phyloP scores from a whole-genome alignment of 2,797 vertebrate species.

The Phataginus tricuspis region DNA sequence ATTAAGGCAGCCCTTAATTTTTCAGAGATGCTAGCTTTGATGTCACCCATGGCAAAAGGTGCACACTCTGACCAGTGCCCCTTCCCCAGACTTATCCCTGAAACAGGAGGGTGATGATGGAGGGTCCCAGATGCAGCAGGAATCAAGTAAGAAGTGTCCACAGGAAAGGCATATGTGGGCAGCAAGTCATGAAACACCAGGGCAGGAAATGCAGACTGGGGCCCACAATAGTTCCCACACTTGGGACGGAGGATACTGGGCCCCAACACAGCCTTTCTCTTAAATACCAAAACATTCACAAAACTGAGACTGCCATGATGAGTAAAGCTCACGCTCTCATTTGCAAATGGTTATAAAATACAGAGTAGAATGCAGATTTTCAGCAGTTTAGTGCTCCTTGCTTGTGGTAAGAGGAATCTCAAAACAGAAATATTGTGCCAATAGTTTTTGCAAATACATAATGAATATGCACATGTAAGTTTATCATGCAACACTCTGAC shows the following conservation, averaged over 20 bases:
- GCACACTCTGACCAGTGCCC: accelerated
- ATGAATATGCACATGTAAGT: not conserved
- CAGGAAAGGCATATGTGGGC: not conserved
- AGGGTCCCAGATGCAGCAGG: not conserved
- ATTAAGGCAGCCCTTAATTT: not conserved
- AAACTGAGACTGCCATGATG: not conserved
- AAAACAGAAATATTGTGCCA: not conserved
- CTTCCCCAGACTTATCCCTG: not conserved
- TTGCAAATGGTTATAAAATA: not conserved
- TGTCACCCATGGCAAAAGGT: not conserved
- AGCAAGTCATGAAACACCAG: not conserved
- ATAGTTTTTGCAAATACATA: not conserved
- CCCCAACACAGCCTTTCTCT: not conserved
- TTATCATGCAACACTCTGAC: not conserved
- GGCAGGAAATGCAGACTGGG: not conserved
- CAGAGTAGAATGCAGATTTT: not conserved
- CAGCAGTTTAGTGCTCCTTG: not conserved
- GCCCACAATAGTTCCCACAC: not conserved
- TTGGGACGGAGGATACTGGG: not conserved
- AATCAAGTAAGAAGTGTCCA: too few relatives aligned
- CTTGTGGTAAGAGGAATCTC: not conserved
- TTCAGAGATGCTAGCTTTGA: not conserved
- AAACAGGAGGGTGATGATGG: not conserved
- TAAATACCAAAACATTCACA: not conserved
- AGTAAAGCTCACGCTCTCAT: not conserved